phyloP scores from a whole-genome alignment of 2,888 invertebrate genomes.

The Nemurella pictetii region DNA sequence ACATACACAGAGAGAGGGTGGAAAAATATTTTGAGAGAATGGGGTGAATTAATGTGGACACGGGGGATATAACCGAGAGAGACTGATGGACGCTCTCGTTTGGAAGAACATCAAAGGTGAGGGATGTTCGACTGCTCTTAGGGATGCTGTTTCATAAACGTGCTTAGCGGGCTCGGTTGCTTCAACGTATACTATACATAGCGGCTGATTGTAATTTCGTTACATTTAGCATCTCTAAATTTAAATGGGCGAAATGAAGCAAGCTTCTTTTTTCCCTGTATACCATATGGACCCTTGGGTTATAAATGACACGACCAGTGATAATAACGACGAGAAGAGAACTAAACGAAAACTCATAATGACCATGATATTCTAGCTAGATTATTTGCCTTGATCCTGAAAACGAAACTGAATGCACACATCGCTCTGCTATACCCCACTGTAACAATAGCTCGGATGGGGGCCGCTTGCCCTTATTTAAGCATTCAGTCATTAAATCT shows the following conservation, averaged over 20 bases:
- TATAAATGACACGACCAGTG: background rate
- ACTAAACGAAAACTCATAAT: background rate
- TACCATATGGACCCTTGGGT: background rate
- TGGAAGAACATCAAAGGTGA: background rate
- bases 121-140: background rate
- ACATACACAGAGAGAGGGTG: background rate
- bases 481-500: constrained; percentile 17
- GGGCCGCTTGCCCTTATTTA: constrained; percentile 6
- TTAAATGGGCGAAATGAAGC: background rate
- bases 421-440: background rate
- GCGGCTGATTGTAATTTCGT: background rate
- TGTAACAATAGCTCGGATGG: background rate
- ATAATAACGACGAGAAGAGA: background rate
- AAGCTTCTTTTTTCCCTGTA: background rate
- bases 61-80: too few species aligned
- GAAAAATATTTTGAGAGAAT: background rate
- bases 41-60: background rate
- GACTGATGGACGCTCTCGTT: background rate
- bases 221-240: background rate
- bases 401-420: background rate
- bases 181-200: too few species aligned
- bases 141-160: background rate
- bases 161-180: background rate
- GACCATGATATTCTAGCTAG: background rate
- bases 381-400: constrained; percentile 1